Evolutionary conservation across 2,888 invertebrate genomes (phyloP), one percentile per base, ranked within the genome.

Genomic region (Hemaris fuciformis): DNA sequence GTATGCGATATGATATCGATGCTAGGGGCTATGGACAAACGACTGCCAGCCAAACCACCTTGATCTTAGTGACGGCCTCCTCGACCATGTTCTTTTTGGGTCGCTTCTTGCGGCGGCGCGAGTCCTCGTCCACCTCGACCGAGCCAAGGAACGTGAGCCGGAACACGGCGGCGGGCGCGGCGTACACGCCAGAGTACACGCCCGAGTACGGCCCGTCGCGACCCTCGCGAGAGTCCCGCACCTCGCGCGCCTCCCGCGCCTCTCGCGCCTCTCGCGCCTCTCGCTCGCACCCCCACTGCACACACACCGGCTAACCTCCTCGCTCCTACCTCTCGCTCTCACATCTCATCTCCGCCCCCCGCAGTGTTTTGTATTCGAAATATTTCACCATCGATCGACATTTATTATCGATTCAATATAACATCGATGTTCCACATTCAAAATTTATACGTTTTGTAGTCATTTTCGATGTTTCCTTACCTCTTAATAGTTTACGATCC

Each of bases 81-180:
- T 96, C 96, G 82, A 97, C 96, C 96, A 96, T 96, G 93, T 95
- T 95, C 94, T 96, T 96, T 95, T 96, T 96, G 93, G 94, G 95
- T 80, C 96, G 93, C 89, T 95, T 95, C 88, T 96, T 95, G 80
- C 96, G 93, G 77, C 95, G 93, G 76, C 95, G 91, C 81, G 94
- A 94, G 93, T 96, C 96, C 94, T 96, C 96, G 87, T 96, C 96
- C 85, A 96, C 96, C 93, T 96, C 96, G 86, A 96, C 95, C 80
- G 96, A 96, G 89, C 97, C 97, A 85, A 96, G 95, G 94, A 96
- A 96, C 79, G 95, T 93, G 75, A 96, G 95, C 75, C 96, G 95
- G 94, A 96, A 97, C 85, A 96, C 95, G 73, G 96, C 96, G 73
- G 95, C 95, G 70, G 94, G 93, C 70, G 94, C 94, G 67, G 93